Evolutionary conservation across 2,797 vertebrate species (phyloP), one percentile per base, ranked within the genome.

Genomic region (Odontamblyopus lacepedii): DNA sequence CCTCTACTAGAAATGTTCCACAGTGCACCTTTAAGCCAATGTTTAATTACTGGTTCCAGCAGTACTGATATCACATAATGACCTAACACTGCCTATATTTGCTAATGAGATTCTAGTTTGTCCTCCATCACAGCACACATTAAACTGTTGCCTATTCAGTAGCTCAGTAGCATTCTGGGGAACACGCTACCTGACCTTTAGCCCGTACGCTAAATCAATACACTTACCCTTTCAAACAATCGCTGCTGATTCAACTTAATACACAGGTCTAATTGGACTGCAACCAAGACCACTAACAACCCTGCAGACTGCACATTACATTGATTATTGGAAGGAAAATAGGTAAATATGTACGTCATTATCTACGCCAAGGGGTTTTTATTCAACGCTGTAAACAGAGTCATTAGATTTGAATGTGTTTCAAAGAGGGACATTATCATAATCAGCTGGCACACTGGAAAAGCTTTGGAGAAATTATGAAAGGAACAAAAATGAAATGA

Each of bases 391-490:
- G 64, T 48, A 66, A 29, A 66, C 6, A 7, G 4, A 19, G 18
- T 29, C 62, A 41, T 48, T 48, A 63, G 62, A 26, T 26, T 66
- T 66, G 44, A 9, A 15, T 19, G 64, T 12, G 64, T 66, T 50
- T 66, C 64, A 51, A 51, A 66, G 26, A 27, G 67, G 41, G 51
- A 11, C 3, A 73, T 69, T 70, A 67, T 73, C 66, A 63, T 66
- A 72, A 77, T 60, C 57, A 71, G 69, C 63, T 67, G 67, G 57
- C 66, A 64, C 4, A 13, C 48, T 15, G 32, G 51, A 29, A 27
- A 73, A 73, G 61, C 59, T 32, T 6, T 9, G 19, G 63, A 48
- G 27, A 70, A 66, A 11, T 44, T 29, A n/a, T 65, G 41, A 4
- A 32, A 69, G 44, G 63, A 51, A 59, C 16, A 56, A 50, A 64